These are phyloP conservation scores for Calonectris borealis DNA, from an alignment of 2,113 vertebrate species.

Conservation along the genomic window DNA sequence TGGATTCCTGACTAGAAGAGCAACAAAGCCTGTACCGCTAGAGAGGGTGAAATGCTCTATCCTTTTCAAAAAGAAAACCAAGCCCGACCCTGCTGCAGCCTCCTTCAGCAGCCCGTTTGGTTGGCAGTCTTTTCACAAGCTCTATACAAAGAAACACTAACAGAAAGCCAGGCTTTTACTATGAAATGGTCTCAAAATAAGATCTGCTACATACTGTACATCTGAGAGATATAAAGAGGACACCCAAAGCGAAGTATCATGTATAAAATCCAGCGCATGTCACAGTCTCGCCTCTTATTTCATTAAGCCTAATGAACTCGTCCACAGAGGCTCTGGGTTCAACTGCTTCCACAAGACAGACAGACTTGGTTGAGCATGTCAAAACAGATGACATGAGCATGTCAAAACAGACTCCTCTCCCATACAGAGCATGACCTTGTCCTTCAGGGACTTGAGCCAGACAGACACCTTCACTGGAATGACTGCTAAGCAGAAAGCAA, in stretches of 20 bases:
- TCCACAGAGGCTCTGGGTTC: background rate
- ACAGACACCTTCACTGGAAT: background rate
- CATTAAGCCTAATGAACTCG: background rate
- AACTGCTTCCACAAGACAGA: background rate
- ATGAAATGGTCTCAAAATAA: background rate
- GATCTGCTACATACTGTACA: background rate
- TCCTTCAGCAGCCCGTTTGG: background rate
- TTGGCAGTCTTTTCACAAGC: background rate
- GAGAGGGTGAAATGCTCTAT: background rate
- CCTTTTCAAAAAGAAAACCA: background rate
- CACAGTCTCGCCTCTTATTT: accelerated
- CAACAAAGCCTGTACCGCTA: background rate
- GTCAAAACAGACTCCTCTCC: background rate
- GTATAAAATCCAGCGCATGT: background rate
- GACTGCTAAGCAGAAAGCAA: background rate
- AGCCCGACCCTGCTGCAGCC: background rate
- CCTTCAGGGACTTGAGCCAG: background rate
- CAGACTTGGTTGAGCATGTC: background rate
- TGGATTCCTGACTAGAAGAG: background rate
- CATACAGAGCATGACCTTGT: background rate
- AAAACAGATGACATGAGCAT: background rate
- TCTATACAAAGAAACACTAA: background rate
- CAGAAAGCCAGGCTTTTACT: background rate
- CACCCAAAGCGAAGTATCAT: background rate
- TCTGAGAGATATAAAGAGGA: background rate